Base-by-base conservation (phyloP, 2,113 vertebrate species). In the Corythornis cristatus region DNA sequence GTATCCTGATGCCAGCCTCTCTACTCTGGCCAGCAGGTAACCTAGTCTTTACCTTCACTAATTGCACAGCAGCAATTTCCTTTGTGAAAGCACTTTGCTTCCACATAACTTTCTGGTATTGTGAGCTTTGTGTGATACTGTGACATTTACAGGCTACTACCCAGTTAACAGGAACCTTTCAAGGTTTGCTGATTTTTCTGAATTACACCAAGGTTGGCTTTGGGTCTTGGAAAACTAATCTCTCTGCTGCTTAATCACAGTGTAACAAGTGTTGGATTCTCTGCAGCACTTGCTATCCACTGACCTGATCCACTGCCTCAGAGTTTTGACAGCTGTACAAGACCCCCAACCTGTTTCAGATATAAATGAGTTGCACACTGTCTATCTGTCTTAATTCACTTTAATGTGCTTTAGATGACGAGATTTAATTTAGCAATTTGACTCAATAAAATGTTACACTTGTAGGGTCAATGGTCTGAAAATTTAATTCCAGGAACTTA, bases 401-500 rank as follows among this genome's bases (percentile, higher is more conserved):
- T 97, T 97, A 98, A 97, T 98, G 96, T 97, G 97, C 97, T 97
- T 97, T 96, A 97, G 97, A 98, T 98, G 95, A 97, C 90, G 81
- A 97, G 97, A 98, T 97, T 98, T 98, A 98, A 98, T 99, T 98
- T 98, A 98, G 98, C 98, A 97, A 98, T 98, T 97, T 97, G 98
- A 98, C 98, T 98, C 98, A 98, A 98, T 98, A 98, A 98, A 98
- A 98, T 97, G 97, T 98, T 98, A 98, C 97, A 98, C 97, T 98
- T 97, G 97, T 97, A 97, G 98, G 98, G 98, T 98, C 98, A 98
- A 97, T 97, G 98, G 98, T 98, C 98, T 97, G 97, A 98, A 97
- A 98, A 98, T 99, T 98, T 98, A 98, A 99, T 99, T 98, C 98
- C 98, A 97, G 98, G 95, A 97, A 97, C 97, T 98, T 99, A 98